Base-by-base conservation (phyloP, 2,888 invertebrate genomes). In the Liodrosophila aerea region DNA sequence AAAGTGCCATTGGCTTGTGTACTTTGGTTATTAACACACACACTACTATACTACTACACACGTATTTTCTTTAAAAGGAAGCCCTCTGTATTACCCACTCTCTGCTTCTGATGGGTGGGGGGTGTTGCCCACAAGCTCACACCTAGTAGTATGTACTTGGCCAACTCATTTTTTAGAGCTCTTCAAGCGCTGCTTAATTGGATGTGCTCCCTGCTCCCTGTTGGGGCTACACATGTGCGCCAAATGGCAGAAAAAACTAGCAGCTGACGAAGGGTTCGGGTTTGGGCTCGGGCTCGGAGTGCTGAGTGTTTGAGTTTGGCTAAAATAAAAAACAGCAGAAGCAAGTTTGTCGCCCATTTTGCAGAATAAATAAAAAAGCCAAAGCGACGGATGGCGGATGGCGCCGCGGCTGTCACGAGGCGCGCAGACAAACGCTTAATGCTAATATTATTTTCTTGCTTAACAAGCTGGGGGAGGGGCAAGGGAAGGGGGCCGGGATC, bases 331-430 rank as follows among this genome's bases (percentile, higher is more conserved):
- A 52, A 43, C 36, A 37, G 39, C 36, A 7, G 45, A 49, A 77
- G 64, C 82, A 81, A 84, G 82, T 78, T 78, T 78, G 82, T 85
- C 78, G 78, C 85, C 85, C 78, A 85, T 78, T 78, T 78, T 74
- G 65, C 63, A 77, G 74, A 84, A 81, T 84, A 78, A 78, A 78
- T 74, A 78, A 53, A 52, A 77, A 22, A 78, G 37, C 13, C 50
- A 49, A 51, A 43, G 43, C 54, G 58, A 53, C 46, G 61, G 52
- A 62, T 62, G 60, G 51, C 46, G 59, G 50, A 62, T 63, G 70
- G 81, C 74, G 71, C 64, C 67, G 58, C 63, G 67, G 46, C 62
- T 64, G 68, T 76, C 72, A 63, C 67, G 81, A 77, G 78, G 85
- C 78, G 78, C 78, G 72, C 85, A 81, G 78, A 78, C 85, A 78